These are phyloP conservation scores for Palythoa grandis DNA, from an alignment of 92 coral and sea anemone species.

Conservation along the genomic window DNA sequence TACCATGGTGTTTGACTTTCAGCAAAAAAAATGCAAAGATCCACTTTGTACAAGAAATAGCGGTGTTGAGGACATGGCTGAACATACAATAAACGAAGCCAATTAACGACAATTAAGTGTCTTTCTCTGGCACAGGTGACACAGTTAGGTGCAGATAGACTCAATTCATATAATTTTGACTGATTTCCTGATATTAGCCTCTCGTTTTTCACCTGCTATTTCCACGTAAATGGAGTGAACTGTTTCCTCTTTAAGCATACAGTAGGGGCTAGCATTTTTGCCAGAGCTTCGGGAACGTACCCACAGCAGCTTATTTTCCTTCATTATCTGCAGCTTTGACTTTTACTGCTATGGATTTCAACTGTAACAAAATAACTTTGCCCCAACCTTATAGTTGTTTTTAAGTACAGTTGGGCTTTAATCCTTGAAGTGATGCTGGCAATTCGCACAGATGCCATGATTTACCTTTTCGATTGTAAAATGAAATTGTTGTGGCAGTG, in stretches of 20 bases:
- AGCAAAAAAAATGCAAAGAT: too few species aligned
- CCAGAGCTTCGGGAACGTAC: neutral
- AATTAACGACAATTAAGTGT: too few species aligned
- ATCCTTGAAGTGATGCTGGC: constrained; percentile 12
- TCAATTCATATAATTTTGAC: too few species aligned
- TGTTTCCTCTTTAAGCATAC: neutral
- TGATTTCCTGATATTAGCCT: too few species aligned
- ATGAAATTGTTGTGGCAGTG: neutral
- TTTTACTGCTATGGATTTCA: neutral
- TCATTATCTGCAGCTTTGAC: neutral
- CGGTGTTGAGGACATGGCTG: too few species aligned
- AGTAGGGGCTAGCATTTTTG: neutral
- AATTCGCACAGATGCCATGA: neutral
- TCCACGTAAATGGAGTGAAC: too few species aligned
- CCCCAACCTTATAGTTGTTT: neutral
- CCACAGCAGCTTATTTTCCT: neutral
- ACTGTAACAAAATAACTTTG: neutral
- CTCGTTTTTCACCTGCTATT: too few species aligned
- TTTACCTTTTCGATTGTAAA: neutral
- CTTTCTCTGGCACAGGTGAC: too few species aligned
- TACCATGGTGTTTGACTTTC: too few species aligned
- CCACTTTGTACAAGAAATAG: too few species aligned
- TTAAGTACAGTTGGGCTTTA: neutral
- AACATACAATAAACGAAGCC: too few species aligned
- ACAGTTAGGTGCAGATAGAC: too few species aligned